Evolutionary conservation across 2,797 vertebrate species (phyloP).

Genomic region (Australoheros facetus): DNA sequence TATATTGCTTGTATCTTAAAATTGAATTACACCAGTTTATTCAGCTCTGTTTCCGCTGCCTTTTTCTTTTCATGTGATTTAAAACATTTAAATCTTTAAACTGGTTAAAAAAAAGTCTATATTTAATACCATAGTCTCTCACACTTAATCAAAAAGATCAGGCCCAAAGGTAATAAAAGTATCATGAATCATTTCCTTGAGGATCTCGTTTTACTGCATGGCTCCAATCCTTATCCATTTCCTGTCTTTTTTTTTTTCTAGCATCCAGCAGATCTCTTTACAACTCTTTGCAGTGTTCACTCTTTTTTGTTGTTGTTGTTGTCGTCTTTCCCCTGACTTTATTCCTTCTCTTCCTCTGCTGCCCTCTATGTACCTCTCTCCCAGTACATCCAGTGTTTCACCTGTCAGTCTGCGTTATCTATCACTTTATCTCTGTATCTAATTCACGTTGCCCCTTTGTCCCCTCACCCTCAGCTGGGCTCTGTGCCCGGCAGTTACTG

Average conservation of each 20-base stretch:
- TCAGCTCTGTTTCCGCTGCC: neutral
- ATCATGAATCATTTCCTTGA: slow-evolving; percentile 26
- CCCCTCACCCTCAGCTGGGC: slow-evolving; percentile 24
- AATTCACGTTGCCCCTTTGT: slow-evolving; percentile 16
- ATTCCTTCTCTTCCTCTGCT: slow-evolving; percentile 5
- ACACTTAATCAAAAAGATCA: neutral
- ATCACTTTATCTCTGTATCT: slow-evolving; percentile 39
- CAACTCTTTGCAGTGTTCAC: neutral
- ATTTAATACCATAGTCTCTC: neutral
- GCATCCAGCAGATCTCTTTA: neutral
- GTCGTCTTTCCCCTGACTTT: neutral
- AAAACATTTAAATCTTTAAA: neutral
- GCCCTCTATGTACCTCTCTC: neutral
- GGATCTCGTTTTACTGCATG: slow-evolving; percentile 39
- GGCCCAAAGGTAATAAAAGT: slow-evolving; percentile 6
- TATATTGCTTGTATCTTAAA: neutral
- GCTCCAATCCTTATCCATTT: neutral
- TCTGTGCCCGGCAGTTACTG: slow-evolving; percentile 25
- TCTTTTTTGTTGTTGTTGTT: neutral
- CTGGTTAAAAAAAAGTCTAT: neutral
- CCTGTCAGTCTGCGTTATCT: slow-evolving; percentile 25
- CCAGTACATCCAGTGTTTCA: neutral
- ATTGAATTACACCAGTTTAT: neutral
- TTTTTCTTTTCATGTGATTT: neutral
- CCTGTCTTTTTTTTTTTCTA: neutral